Evolutionary conservation across 2,797 vertebrate genomes (phyloP), one percentile per base, ranked within the genome.

Genomic region (Urosaurus nigricauda): DNA sequence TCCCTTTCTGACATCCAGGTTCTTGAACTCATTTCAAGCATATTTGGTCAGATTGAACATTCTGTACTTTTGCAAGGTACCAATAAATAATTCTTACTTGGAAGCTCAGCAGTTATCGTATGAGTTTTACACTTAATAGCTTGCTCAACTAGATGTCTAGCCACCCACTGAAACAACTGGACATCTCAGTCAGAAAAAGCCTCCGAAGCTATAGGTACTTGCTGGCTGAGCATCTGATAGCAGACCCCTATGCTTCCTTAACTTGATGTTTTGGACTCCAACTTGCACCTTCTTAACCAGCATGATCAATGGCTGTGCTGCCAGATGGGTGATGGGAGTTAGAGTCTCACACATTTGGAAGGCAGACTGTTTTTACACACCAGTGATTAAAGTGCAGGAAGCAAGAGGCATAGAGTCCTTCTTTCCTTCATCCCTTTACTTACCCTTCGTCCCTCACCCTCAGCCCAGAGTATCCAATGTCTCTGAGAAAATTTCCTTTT

Each of bases 401-500:
- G 40, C 8, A 47, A 6, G 65, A 35, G 3, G 40, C 21, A 74
- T 40, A 56, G 47, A 35, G 3, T 40, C 19, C 32, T 79, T 73
- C 75, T 65, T 73, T 63, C n/a, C 56, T 84, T 60, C 11, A 40
- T 47, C 56, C 19, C 5, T 53, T 53, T 73, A 47, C n/a, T 19
- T 78, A 70, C 37, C 74, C 81, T 70, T 56, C 75, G 77, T 19
- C 83, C 68, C 84, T 90, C 79, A 85, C 74, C 88, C 86, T 51
- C 58, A 88, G 73, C 12, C 37, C 74, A 71, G 68, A 92, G 86
- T 91, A 89, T 89, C 94, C 91, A 92, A 88, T 93, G 89, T 85
- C 88, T 90, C 88, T 94, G 94, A 94, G 95, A 94, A 93, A 95
- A 89, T 93, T 95, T 94, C 95, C 92, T 95, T 96, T 95, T 92